phyloP scores from a whole-genome alignment of 2,888 invertebrate genomes.

The Timema podura region DNA sequence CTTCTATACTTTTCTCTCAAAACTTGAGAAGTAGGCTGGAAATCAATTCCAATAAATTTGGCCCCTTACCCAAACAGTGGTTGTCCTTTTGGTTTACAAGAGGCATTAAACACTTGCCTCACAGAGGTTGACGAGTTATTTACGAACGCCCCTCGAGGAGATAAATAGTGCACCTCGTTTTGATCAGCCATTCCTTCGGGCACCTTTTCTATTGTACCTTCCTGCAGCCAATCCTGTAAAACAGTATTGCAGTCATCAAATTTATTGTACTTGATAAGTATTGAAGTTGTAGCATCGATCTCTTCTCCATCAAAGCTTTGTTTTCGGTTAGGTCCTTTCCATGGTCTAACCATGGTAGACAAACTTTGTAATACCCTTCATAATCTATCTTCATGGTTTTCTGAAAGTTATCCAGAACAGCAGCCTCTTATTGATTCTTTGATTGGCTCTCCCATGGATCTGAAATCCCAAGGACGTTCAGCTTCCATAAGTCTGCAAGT shows the following conservation, averaged over 20 bases:
- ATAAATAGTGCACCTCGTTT: constrained; percentile 27
- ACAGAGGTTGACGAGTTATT: constrained; percentile 27
- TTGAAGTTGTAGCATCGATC: background rate
- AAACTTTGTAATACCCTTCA: constrained; percentile 1
- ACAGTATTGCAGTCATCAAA: background rate
- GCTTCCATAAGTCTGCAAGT: constrained; percentile 3
- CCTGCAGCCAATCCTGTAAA: background rate
- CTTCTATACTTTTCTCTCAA: background rate
- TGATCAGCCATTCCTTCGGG: background rate
- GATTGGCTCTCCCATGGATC: background rate
- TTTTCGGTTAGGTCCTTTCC: background rate
- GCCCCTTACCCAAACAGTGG: constrained; percentile 33
- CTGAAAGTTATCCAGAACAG: background rate
- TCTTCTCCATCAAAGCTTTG: background rate
- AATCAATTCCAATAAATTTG: constrained; percentile 22
- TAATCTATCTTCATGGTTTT: background rate
- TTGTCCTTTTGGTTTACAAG: constrained; percentile 20
- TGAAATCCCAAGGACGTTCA: background rate
- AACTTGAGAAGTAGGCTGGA: constrained; percentile 1
- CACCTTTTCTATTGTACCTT: constrained; percentile 15
- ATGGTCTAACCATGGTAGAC: constrained; percentile 7
- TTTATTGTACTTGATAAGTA: background rate
- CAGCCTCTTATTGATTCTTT: background rate
- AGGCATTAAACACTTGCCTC: constrained; percentile 33
- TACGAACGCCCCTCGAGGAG: constrained; percentile 35